These are phyloP conservation scores for Dreissena polymorpha DNA, from an alignment of 1,140 invertebrate genomes.

Conservation along the genomic window DNA sequence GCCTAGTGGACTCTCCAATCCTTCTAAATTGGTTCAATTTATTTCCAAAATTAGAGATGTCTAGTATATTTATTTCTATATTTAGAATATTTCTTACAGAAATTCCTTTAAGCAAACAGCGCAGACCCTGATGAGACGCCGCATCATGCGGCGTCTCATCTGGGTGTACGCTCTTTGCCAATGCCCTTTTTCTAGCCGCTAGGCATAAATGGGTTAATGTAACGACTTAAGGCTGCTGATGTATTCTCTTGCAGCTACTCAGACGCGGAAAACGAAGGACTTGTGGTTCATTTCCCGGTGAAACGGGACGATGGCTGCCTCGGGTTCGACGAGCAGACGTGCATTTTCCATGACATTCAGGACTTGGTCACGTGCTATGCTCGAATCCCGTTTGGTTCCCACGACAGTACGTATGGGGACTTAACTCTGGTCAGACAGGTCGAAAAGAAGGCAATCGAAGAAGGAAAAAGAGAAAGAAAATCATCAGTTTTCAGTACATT, in stretches of 20 bases:
- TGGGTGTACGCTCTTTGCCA: too few relatives aligned
- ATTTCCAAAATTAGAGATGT: too few relatives aligned
- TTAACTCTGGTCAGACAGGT: background rate
- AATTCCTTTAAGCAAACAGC: too few relatives aligned
- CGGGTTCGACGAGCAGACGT: conserved; percentile 13
- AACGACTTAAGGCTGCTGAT: background rate
- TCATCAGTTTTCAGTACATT: too few relatives aligned
- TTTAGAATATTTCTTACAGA: too few relatives aligned
- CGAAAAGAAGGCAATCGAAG: background rate
- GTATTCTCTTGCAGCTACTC: conserved; percentile 14
- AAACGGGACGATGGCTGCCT: background rate
- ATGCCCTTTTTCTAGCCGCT: too few relatives aligned
- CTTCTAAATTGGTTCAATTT: too few relatives aligned
- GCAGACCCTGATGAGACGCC: too few relatives aligned
- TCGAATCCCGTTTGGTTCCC: background rate
- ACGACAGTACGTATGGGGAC: conserved; percentile 4
- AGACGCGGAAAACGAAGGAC: background rate
- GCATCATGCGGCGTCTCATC: too few relatives aligned
- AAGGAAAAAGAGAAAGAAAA: background rate
- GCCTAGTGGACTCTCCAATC: too few relatives aligned
- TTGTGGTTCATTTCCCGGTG: conserved; percentile 11
- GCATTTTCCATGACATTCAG: conserved; percentile 25
- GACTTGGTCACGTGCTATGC: conserved; percentile 19
- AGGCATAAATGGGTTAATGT: too few relatives aligned
- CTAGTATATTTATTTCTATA: too few relatives aligned